phyloP scores from a whole-genome alignment of 1,140 invertebrate genomes.

The Homalodisca vitripennis region DNA sequence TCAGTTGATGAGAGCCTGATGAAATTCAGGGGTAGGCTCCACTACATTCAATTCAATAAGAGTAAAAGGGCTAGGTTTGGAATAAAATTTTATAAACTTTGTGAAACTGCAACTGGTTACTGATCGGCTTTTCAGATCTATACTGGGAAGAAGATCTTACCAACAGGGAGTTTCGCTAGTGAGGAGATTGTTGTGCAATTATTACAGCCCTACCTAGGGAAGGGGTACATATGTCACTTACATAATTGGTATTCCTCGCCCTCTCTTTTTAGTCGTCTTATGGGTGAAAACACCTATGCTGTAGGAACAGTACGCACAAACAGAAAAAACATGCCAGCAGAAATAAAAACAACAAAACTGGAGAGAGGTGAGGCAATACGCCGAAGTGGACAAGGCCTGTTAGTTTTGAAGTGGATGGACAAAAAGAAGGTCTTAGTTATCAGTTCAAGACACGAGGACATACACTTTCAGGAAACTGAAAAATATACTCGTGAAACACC shows the following conservation, averaged over 20 bases:
- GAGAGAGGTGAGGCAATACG: too few species aligned
- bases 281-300: neutral
- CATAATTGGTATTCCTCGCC: too few species aligned
- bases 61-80: neutral
- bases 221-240: too few species aligned
- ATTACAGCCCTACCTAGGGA: too few species aligned
- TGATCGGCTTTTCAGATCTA: neutral
- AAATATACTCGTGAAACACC: too few species aligned
- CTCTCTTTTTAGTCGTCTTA: neutral
- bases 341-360: too few species aligned
- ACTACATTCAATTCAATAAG: neutral
- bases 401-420: neutral
- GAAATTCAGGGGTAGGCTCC: neutral
- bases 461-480: too few species aligned
- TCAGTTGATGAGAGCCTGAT: slow-evolving; percentile 4
- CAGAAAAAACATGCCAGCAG: too few species aligned
- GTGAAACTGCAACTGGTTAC: neutral
- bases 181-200: too few species aligned
- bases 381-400: too few species aligned
- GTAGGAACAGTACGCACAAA: neutral
- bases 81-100: neutral
- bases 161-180: neutral
- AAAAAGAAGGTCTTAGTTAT: neutral
- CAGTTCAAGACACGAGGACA: neutral
- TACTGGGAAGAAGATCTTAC: neutral